Conservation (phyloP, 2,888 invertebrate species). For the Xestia sexstrigata region DNA sequence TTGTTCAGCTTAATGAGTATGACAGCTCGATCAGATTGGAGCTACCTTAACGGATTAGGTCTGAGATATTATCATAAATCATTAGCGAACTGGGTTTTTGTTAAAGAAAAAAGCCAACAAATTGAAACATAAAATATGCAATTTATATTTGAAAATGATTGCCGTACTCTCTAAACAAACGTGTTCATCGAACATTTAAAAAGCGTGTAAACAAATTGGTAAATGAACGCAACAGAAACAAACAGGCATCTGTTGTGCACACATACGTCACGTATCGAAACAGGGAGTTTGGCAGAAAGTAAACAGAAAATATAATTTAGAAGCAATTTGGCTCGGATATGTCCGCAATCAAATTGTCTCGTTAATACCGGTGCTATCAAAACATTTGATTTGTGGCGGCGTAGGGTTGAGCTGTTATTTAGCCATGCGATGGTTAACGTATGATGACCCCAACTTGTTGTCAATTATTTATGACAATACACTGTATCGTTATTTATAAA, state of each 20-base stretch:
- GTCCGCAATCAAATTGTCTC: slow-evolving; percentile 91
- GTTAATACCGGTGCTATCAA: slow-evolving; percentile 90
- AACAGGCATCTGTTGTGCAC: slow-evolving; percentile 79
- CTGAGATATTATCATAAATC: slow-evolving; percentile 54
- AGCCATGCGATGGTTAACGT: slow-evolving; percentile 84
- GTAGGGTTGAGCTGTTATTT: slow-evolving; percentile 81
- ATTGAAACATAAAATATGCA: slow-evolving; percentile 50
- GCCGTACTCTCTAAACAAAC: slow-evolving; percentile 45
- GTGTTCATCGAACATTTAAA: slow-evolving; percentile 76
- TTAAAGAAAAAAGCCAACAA: slow-evolving; percentile 21
- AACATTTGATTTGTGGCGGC: slow-evolving; percentile 90
- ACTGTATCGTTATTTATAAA: slow-evolving; percentile 67
- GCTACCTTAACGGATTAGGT: slow-evolving; percentile 66
- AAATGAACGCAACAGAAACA: slow-evolving; percentile 86
- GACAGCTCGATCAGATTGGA: slow-evolving; percentile 76
- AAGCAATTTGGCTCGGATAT: slow-evolving; percentile 90
- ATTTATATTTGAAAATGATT: slow-evolving; percentile 44
- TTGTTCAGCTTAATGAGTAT: slow-evolving; percentile 70
- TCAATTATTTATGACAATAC: slow-evolving; percentile 80
- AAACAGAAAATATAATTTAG: slow-evolving; percentile 91
- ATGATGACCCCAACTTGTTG: slow-evolving; percentile 86
- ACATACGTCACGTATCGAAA: slow-evolving; percentile 85
- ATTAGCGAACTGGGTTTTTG: slow-evolving; percentile 50
- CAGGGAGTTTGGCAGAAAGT: slow-evolving; percentile 89
- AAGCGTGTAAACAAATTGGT: slow-evolving; percentile 82